Base-by-base conservation (phyloP, 2,797 vertebrate genomes). In the Poeciliopsis gracilis region DNA sequence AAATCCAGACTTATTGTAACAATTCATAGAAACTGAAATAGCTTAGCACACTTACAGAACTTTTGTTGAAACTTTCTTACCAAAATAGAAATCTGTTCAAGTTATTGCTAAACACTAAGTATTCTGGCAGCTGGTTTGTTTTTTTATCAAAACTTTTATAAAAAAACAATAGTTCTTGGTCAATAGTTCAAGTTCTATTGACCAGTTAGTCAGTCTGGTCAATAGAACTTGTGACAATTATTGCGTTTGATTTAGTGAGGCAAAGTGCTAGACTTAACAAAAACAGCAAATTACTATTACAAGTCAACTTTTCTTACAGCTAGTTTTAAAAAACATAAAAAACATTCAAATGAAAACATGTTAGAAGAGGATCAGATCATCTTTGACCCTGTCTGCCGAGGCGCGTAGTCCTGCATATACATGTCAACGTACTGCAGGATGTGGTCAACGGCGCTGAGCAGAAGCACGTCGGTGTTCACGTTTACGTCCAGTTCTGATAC, bases 341-440 rank as follows among this genome's bases (percentile, higher is more conserved):
- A 15, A 1, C 18, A n/a, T 25, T 46, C 2, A 55, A 55, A 36
- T 12, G 28, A 45, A 28, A 13, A 38, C 4, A 8, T 59, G 16
- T 57, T 79, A 2, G 30, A 46, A 20, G 55, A 1, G 59, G 1
- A 36, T 63, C 59, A 63, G 2, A 18, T 1, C 0, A 8, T 4
- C 72, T 38, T 73, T 1, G 10, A 0, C 38, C 4, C 25, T 0
- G n/a, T 61, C 46, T 55, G 12, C n/a, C 75, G 57, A 61, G 53
- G 0, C 55, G 53, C 2, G 2, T 76, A 72, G 78, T 93, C 93
- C 80, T 94, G 93, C 89, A 95, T 94, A 84, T 91, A 95, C 77
- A 94, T 82, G 76, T 96, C 91, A 23, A 88, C 90, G 66, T 96
- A 96, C 83, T 95, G 91, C 86, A 96, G 90, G 87, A 96, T 95